Base-by-base conservation (phyloP, 1,140 invertebrate genomes). In the Apis dorsata region DNA sequence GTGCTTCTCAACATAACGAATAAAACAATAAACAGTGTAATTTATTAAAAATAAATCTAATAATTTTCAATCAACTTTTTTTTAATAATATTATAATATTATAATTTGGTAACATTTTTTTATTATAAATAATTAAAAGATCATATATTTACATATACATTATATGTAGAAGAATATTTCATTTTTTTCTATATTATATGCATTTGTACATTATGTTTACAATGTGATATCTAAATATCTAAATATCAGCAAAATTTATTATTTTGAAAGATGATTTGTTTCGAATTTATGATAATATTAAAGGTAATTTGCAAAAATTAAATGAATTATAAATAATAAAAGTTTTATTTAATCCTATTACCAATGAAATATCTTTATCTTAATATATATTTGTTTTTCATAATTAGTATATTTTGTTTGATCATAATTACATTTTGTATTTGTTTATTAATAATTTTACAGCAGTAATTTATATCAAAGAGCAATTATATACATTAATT, bases 401-500 rank as follows among this genome's bases (percentile, higher is more conserved):
- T n/a, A n/a, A n/a, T n/a, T n/a, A n/a, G n/a, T n/a, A n/a, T n/a
- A n/a, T n/a, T 85, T 78, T 0, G 34, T 86, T 90, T 86, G 57
- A 83, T 83, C 62, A 69, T 88, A 88, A 90, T 90, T 87, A 79
- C 84, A 88, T 74, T 79, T 80, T 84, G 78, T 19, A 82, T 65
- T 57, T 75, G 53, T 79, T 63, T 81, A 87, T 81, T 70, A 66
- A 81, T 84, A 78, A 79, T 79, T 68, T 79, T 81, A 83, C 66
- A 85, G 28, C n/a, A 51, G 44, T 63, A 15, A 55, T 69, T 86
- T 57, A 55, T 88, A 60, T 84, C 88, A 85, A 63, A 75, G 80
- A 82, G 85, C 85, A 90, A 86, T 91, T 91, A 91, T 91, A 90
- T 91, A 90, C 88, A 91, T 89, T 88, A 88, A 90, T 88, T 81